Evolutionary conservation across 2,888 invertebrate genomes (phyloP).

Genomic region (Thyatira batis): DNA sequence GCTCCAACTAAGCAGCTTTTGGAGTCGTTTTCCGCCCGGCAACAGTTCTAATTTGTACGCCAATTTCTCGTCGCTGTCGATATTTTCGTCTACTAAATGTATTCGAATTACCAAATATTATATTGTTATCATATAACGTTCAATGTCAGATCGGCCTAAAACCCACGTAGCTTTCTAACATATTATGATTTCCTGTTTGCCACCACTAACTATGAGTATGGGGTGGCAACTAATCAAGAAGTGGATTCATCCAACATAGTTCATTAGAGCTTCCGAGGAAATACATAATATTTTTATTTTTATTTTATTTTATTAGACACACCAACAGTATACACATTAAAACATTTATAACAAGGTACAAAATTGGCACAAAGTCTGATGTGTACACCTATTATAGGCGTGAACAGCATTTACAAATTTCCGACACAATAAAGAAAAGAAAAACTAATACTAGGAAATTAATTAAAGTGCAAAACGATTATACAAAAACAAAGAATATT

Average conservation of each 20-base stretch:
- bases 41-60: background rate
- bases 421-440: too few relatives aligned
- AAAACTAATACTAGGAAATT: too few relatives aligned
- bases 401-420: too few relatives aligned
- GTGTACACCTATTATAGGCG: too few relatives aligned
- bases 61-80: background rate
- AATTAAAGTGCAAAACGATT: too few relatives aligned
- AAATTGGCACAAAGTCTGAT: too few relatives aligned
- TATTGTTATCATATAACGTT: background rate
- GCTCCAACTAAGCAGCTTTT: background rate
- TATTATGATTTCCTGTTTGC: background rate
- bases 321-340: too few relatives aligned
- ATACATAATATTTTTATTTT: background rate
- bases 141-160: too few relatives aligned
- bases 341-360: too few relatives aligned
- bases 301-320: too few relatives aligned
- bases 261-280: background rate
- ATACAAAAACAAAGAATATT: too few relatives aligned
- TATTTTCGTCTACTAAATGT: background rate
- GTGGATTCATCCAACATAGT: background rate
- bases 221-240: background rate
- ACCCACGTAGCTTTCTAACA: background rate
- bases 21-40: background rate
- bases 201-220: background rate
- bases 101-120: background rate